phyloP scores from a whole-genome alignment of 2,113 vertebrate species.

The Mastomys coucha region DNA sequence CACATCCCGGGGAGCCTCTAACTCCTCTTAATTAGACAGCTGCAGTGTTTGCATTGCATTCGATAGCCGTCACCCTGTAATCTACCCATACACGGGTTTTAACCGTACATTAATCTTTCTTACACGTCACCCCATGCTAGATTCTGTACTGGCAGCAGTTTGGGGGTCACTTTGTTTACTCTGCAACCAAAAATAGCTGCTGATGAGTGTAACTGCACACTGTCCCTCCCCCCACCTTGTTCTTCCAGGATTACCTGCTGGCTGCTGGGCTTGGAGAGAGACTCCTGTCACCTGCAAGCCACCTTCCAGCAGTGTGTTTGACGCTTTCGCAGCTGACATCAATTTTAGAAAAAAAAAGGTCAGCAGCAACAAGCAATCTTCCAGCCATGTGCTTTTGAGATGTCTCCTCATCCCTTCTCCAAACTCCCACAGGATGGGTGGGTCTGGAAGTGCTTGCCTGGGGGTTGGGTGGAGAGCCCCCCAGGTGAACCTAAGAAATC shows the following conservation, averaged over 20 bases:
- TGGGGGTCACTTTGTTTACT: constrained; percentile 79
- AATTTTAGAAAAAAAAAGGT: constrained; percentile 55
- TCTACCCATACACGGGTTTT: constrained; percentile 62
- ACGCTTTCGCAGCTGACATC: constrained; percentile 57
- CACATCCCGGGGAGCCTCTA: constrained; percentile 78
- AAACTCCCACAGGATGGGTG: not conserved
- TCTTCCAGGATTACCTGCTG: constrained; percentile 73
- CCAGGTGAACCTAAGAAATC: constrained; percentile 60
- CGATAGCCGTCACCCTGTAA: constrained; percentile 70
- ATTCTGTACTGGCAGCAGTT: constrained; percentile 81
- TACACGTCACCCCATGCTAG: constrained; percentile 75
- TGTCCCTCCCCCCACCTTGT: constrained; percentile 9
- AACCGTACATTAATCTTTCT: constrained; percentile 80
- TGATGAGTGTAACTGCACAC: constrained; percentile 70
- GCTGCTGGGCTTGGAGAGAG: constrained; percentile 67
- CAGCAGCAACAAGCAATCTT: constrained; percentile 12
- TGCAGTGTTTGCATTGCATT: constrained; percentile 75
- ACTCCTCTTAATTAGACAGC: constrained; percentile 83
- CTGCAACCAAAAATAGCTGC: constrained; percentile 81
- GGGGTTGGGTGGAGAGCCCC: rapidly evolving
- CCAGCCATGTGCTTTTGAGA: not conserved
- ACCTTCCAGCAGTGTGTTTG: constrained; percentile 71
- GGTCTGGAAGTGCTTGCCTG: rapidly evolving
- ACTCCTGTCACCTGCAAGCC: constrained; percentile 69
- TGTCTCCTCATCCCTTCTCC: not conserved